phyloP scores from a whole-genome alignment of 2,113 vertebrate genomes.

The Tyrannus savana region DNA sequence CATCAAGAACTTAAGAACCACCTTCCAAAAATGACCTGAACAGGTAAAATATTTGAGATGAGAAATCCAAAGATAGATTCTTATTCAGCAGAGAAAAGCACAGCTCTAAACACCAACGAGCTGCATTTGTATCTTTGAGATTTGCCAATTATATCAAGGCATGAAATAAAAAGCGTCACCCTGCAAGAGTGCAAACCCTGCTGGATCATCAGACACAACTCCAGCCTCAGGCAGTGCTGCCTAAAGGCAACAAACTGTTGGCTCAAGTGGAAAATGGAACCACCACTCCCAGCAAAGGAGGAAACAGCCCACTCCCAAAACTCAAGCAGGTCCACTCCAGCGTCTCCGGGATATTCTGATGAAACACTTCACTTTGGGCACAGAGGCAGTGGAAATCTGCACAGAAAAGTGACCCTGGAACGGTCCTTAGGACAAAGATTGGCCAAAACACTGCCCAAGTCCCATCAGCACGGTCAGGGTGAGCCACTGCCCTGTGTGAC shows the following conservation, averaged over 20 bases:
- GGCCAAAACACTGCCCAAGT: neutral
- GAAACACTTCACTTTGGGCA: neutral
- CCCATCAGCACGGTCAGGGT: accelerated
- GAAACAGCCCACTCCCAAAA: neutral
- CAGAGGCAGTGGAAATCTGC: accelerated
- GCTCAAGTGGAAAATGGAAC: neutral
- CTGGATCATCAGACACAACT: neutral
- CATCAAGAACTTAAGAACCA: neutral
- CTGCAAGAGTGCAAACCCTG: neutral
- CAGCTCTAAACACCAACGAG: accelerated
- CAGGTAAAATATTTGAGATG: neutral
- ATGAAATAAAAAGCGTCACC: neutral
- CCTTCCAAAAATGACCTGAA: neutral
- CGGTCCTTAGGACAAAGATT: accelerated
- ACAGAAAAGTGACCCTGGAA: accelerated
- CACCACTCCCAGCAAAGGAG: neutral
- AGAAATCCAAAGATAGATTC: neutral
- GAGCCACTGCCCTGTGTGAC: accelerated
- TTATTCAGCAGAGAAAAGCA: neutral
- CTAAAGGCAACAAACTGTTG: neutral
- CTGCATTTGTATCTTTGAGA: neutral
- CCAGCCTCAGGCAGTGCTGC: neutral
- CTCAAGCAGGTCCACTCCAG: accelerated
- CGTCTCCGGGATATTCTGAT: neutral
- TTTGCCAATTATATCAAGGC: neutral